Evolutionary conservation across 1,140 invertebrate genomes (phyloP), one percentile per base, ranked within the genome.

Genomic region (Drosophila pruinosa): DNA sequence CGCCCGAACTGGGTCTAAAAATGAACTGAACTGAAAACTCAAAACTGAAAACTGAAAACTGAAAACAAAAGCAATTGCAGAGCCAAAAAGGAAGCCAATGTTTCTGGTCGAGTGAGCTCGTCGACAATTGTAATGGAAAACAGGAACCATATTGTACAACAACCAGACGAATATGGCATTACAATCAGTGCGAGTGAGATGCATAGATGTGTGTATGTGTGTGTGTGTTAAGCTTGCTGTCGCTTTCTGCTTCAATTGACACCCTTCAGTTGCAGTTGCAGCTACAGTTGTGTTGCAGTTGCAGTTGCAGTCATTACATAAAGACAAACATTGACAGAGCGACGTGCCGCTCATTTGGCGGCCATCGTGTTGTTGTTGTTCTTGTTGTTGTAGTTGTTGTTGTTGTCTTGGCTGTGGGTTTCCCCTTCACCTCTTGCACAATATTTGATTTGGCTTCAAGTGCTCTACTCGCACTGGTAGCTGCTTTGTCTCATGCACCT

Each of bases 201-300:
- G 14, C 41, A 63, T 65, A 71, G 53, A 61, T 43, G 21, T 24
- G 21, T 7, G 28, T 8, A 14, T 4, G 12, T 48, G 22, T 17
- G n/a, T n/a, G n/a, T 34, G 31, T 12, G 4, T n/a, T 34, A n/a
- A 38, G 19, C n/a, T 28, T 43, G 70, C 52, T 58, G 57, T 65
- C 70, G 75, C 65, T 82, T 82, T 83, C 79, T 86, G 81, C 81
- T 81, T 86, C 82, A 86, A 86, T 86, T 86, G 81, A 85, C 77
- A 85, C 81, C 81, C 81, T 63, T 65, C 57, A 53, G 43, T 36
- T 50, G 41, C 21, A 41, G 61, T 64, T 57, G 50, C 61, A 41
- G 65, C 62, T 43, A 45, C 62, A 59, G 48, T 47, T 38, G 31
- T 41, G 58, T 47, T 48, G 41, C 41, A 47, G 53, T 59, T 70